Evolutionary conservation across 2,113 vertebrate species (phyloP), one percentile per base, ranked within the genome.

Genomic region (Xiphophorus hellerii): DNA sequence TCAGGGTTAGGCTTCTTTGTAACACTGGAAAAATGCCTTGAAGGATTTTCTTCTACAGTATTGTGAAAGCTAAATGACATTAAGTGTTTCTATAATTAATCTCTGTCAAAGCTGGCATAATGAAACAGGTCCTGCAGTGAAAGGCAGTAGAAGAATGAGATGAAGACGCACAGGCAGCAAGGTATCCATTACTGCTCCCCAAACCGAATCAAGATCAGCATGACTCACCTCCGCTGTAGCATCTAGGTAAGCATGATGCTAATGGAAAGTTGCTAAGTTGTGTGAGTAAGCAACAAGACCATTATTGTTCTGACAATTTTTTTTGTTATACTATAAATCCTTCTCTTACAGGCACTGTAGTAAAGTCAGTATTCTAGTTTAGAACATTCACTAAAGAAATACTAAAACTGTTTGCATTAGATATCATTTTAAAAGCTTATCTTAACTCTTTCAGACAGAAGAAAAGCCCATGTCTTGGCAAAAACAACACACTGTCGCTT

Each of bases 11-110:
- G 71, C 35, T 4, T 30, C 78, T 69, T 69, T 71, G 58, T 22
- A 30, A 71, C 29, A 20, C 44, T 61, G 51, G 71, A 39, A 69
- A 25, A 22, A 4, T 15, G 15, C 61, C 31, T 76, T 64, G 77
- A 84, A 78, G 83, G 81, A 82, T 69, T 5, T 28, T 39, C 42
- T 60, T 78, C 69, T 76, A 25, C 39, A 0, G 39, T 62, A 1
- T 37, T 35, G 73, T 42, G 73, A 6, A 25, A 31, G 7, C 29
- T 60, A 77, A 86, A 76, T 66, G 69, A 87, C 74, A 82, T n/a
- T 15, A 72, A 72, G 76, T 76, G 84, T 42, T 68, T 76, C 71
- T 80, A 66, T 88, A 82, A 90, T 90, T 87, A 88, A 88, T 90
- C 88, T 66, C 30, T 67, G 83, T 82, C 81, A 87, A 77, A 82